Percentiles rank a stretch among this genome's conserved stretches.
These are phyloP conservation scores for Cheirogaleus medius DNA, from an alignment of 2,113 vertebrate genomes.

Conservation along the genomic window DNA sequence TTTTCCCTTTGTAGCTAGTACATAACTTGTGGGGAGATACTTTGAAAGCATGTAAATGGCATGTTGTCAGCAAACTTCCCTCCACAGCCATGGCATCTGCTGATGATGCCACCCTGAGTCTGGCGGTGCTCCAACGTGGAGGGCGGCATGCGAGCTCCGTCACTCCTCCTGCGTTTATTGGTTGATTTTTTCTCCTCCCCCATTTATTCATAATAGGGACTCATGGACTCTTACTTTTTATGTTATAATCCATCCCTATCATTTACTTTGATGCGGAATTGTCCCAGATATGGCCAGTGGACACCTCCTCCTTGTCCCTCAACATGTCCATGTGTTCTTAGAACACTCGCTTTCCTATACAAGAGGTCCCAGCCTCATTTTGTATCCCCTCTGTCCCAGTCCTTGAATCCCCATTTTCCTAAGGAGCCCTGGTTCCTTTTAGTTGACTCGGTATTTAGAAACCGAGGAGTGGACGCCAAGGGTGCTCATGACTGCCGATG, in stretches of 20 bases:
- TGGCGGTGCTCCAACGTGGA: accelerated
- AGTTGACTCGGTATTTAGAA: neutral
- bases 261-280: neutral
- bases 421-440: neutral
- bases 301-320: neutral
- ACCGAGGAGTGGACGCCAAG: neutral
- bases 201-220: neutral
- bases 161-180: neutral
- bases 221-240: neutral
- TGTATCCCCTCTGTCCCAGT: neutral
- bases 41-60: neutral
- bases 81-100: too few relatives aligned
- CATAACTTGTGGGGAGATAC: neutral
- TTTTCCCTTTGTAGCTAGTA: neutral
- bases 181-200: neutral
- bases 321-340: neutral
- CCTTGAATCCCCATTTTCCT: neutral
- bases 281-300: neutral
- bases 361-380: neutral
- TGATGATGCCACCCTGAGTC: too few relatives aligned
- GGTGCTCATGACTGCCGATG: neutral
- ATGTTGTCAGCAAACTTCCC: neutral
- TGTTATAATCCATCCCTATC: neutral
- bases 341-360: neutral
- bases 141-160: too few relatives aligned